Conservation (phyloP, 2,888 invertebrate genomes). For the Rhagium mordax region DNA sequence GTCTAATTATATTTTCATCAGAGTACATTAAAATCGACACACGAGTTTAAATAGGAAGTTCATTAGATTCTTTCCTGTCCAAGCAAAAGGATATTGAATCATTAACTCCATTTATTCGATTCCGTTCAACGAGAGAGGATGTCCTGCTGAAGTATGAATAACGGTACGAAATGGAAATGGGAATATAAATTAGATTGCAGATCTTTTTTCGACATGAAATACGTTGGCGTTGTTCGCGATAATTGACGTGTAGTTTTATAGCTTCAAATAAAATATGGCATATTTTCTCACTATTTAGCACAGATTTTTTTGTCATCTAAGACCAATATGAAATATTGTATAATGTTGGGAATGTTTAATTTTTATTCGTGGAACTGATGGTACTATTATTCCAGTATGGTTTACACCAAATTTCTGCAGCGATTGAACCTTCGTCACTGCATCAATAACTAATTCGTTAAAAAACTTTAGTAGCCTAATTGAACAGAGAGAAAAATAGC, state of each 20-base stretch:
- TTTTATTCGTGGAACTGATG: no score
- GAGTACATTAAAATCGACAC: not conserved
- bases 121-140: not conserved
- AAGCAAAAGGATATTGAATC: not conserved
- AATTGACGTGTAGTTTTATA: not conserved
- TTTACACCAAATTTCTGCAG: no score
- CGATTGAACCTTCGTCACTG: no score
- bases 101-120: conserved; percentile 10
- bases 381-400: no score
- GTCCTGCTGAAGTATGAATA: not conserved
- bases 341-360: no score
- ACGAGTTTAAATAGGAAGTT: conserved; percentile 1
- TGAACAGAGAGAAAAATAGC: no score
- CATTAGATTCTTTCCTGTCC: not conserved
- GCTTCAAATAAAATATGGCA: not conserved
- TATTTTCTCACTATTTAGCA: not conserved
- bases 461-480: no score
- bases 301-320: no score
- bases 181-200: conserved; percentile 39
- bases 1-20: no score
- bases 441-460: no score
- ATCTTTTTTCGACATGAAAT: conserved; percentile 35
- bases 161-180: conserved; percentile 25
- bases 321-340: no score
- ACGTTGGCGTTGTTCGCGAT: conserved; percentile 34